phyloP scores from a whole-genome alignment of 2,113 vertebrate genomes.

The Oryzias woworae region DNA sequence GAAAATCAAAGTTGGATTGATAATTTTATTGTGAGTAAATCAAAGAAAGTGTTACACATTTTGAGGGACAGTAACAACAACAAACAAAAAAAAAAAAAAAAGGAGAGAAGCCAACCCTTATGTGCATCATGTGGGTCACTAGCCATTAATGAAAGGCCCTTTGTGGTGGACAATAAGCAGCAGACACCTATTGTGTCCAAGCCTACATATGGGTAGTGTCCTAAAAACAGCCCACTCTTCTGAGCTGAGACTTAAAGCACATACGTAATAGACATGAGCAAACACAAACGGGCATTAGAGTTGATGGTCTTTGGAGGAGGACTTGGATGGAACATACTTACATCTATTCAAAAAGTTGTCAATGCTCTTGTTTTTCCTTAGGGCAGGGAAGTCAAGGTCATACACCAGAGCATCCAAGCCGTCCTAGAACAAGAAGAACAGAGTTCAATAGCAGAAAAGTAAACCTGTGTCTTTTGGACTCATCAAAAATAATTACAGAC shows the following conservation, averaged over 20 bases:
- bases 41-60: slow-evolving; percentile 6
- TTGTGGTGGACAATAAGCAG: slow-evolving; percentile 69
- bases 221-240: slow-evolving; percentile 62
- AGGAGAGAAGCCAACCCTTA: slow-evolving; percentile 45
- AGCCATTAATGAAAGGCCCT: slow-evolving; percentile 68
- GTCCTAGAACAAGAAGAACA: slow-evolving; percentile 79
- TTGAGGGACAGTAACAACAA: slow-evolving; percentile 18
- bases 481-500: not conserved
- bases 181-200: slow-evolving; percentile 74
- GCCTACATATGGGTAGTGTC: slow-evolving; percentile 60
- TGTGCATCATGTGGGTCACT: slow-evolving; percentile 71
- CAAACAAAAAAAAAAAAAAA: not conserved
- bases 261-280: slow-evolving; percentile 15
- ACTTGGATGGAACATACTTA: slow-evolving; percentile 80
- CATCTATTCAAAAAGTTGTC: slow-evolving; percentile 99
- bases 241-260: slow-evolving; percentile 22
- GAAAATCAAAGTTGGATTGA: not conserved
- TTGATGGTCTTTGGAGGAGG: slow-evolving; percentile 13
- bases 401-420: slow-evolving; percentile 97
- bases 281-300: slow-evolving; percentile 26
- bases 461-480: not conserved
- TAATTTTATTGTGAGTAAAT: slow-evolving; percentile 3
- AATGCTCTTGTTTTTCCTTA: slow-evolving; percentile 99
- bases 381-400: slow-evolving; percentile 97
- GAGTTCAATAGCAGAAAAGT: slow-evolving; percentile 23